Base-by-base conservation (phyloP, 2,113 vertebrate species). In the Otocyon megalotis region DNA sequence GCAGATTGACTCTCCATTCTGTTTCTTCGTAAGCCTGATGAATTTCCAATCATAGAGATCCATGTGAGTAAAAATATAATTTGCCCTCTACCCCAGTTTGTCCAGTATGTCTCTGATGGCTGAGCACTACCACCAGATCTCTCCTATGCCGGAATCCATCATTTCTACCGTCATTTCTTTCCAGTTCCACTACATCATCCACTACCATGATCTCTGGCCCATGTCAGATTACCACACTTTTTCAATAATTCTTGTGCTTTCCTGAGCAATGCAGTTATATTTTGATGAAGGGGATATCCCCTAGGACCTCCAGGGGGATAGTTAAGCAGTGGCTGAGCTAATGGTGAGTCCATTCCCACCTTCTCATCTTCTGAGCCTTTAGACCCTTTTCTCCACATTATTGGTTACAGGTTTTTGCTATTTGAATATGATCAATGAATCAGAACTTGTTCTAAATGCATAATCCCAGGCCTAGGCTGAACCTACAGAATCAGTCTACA, bases 361-460 rank as follows among this genome's bases (percentile, higher is more conserved):
- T 58, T 62, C 72, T 19, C 71, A 48, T 50, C 26, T 96, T 15
- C 22, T 56, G 24, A 95, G 35, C 14, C 30, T 86, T 65, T 53
- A 22, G 48, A 63, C 6, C 17, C 10, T 13, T 43, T 93, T 96
- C 63, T 81, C 28, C 65, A 26, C 1, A 22, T 62, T 83, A 63
- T 30, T 63, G 12, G 28, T 60, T 80, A 16, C 13, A 85, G 28
- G 62, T 56, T 93, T 81, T 84, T 93, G n/a, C 54, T 50, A 85
- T 20, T 92, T 53, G 24, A 92, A 26, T 53, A 69, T 19, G 63
- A 77, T 20, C 48, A 32, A 60, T 20, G 12, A 76, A 35, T 76
- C 81, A 88, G 37, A 89, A 77, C 48, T 81, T 96, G 37, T 76
- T 83, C 53, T 69, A 76, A 88, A 81, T 81, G 28, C 43, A 30